These are phyloP conservation scores for Rousettus madagascariensis DNA, from an alignment of 2,797 vertebrate genomes.

Conservation along the genomic window DNA sequence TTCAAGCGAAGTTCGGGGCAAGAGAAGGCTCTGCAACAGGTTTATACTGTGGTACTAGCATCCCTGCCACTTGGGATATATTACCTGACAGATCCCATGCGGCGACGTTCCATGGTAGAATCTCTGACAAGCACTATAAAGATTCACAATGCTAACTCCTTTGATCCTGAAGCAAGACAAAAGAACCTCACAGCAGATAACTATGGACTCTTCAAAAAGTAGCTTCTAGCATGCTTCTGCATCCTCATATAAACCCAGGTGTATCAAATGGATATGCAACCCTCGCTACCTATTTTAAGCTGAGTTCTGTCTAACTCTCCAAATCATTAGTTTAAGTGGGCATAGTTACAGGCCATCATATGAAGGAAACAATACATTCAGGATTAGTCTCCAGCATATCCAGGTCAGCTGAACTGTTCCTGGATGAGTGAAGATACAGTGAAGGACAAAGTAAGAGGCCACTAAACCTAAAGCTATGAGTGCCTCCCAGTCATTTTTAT, in stretches of 20 bases:
- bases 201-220: neutral
- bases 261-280: neutral
- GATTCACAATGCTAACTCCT: neutral
- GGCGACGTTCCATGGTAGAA: too few relatives aligned
- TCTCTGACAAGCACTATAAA: neutral
- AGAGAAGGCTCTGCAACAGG: neutral
- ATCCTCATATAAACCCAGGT: neutral
- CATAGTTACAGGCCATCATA: neutral
- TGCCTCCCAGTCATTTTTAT: neutral
- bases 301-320: neutral
- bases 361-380: neutral
- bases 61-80: neutral
- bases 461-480: neutral
- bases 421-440: neutral
- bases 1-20: neutral
- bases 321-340: neutral
- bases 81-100: neutral
- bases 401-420: neutral
- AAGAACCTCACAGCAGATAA: neutral
- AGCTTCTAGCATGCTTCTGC: neutral
- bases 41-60: neutral
- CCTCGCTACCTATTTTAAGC: neutral
- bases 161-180: neutral
- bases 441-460: neutral
- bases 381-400: neutral